Evolutionary conservation across 1,140 invertebrate species (phyloP).

Genomic region (Diploscapter pachys): DNA sequence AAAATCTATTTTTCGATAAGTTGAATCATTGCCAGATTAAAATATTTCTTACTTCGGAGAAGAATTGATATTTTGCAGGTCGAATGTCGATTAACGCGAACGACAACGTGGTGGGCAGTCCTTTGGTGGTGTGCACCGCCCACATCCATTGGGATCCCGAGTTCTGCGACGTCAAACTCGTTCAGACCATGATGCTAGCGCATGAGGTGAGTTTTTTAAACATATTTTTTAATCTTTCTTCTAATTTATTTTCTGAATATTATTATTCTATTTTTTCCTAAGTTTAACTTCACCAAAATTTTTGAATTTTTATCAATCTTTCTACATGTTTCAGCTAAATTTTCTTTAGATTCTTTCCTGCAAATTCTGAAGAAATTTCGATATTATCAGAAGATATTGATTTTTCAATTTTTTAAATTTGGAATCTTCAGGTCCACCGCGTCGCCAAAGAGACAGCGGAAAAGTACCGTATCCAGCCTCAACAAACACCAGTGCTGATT

Average conservation of each 20-base stretch:
- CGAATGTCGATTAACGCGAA: background rate
- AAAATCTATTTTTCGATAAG: no score
- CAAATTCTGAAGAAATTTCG: no score
- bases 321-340: no score
- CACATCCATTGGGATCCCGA: slow-evolving; percentile 99
- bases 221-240: no score
- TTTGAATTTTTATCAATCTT: no score
- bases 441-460: slow-evolving; percentile 20
- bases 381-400: no score
- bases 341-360: no score
- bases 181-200: slow-evolving; percentile 98
- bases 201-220: slow-evolving; percentile 69
- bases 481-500: slow-evolving; percentile 81
- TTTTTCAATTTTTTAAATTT: no score
- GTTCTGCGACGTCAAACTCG: slow-evolving; percentile 98
- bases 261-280: no score
- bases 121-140: slow-evolving; percentile 89
- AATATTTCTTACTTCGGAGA: background rate
- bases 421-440: no score
- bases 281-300: no score
- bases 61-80: slow-evolving; percentile 2
- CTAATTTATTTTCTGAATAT: no score
- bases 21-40: background rate
- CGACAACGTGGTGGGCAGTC: slow-evolving; percentile 67
- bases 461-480: slow-evolving; percentile 64